These are phyloP conservation scores for Microcebus ravelobensis DNA, from an alignment of 2,113 vertebrate genomes.

Conservation along the genomic window DNA sequence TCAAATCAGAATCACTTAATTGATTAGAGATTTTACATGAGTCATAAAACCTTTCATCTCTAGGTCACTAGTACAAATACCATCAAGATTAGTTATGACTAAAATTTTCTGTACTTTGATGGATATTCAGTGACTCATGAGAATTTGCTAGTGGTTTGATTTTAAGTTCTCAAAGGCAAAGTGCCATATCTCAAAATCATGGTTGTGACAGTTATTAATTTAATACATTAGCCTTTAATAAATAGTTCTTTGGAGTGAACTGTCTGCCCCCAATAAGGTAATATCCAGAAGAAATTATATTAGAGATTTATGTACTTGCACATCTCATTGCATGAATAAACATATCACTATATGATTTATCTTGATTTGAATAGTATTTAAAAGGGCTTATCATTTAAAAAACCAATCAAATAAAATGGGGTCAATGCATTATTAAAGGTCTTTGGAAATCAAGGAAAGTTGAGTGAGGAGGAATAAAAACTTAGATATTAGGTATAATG, in stretches of 20 bases:
- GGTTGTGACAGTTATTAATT: not conserved
- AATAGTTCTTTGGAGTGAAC: not conserved
- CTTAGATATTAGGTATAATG: too few relatives aligned
- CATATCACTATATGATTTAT: not conserved
- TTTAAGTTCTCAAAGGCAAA: not conserved
- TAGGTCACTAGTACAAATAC: not conserved
- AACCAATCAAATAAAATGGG: not conserved
- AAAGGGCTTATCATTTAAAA: not conserved
- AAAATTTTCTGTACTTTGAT: constrained; percentile 37
- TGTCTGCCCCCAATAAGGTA: not conserved
- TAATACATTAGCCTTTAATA: not conserved
- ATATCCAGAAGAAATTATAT: not conserved
- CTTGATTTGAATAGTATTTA: not conserved
- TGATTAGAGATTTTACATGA: not conserved
- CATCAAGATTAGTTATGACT: not conserved
- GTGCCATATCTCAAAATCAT: not conserved
- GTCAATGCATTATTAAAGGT: not conserved
- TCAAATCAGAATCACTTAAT: not conserved
- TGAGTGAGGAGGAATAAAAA: too few relatives aligned
- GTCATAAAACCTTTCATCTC: constrained; percentile 21
- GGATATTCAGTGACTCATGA: not conserved
- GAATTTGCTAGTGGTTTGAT: not conserved
- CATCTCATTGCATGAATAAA: not conserved
- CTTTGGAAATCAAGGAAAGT: too few relatives aligned
- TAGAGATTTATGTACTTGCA: not conserved